phyloP scores from a whole-genome alignment of 1,140 invertebrate species.

The Leucophenga varia region DNA sequence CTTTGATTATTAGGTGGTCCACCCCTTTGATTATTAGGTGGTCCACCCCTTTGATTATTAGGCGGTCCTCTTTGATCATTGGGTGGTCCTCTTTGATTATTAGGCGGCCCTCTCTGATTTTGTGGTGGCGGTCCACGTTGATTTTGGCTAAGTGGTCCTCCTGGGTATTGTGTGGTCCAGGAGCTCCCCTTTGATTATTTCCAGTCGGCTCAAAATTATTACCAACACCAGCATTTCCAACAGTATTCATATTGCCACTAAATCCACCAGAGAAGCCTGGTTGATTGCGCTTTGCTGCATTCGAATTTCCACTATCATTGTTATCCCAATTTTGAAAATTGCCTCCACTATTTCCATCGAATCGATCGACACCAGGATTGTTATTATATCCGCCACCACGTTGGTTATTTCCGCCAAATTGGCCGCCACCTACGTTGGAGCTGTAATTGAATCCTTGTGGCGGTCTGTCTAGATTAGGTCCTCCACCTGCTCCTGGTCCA shows the following conservation, averaged over 20 bases:
- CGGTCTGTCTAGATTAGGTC: conserved; percentile 17
- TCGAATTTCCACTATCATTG: conserved; percentile 7
- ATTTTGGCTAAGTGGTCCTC: background rate
- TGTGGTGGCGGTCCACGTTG: background rate
- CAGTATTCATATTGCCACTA: conserved; percentile 16
- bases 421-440: conserved; percentile 19
- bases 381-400: conserved; percentile 6
- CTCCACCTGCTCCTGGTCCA: conserved; percentile 32
- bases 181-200: too few relatives aligned
- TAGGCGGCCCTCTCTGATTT: background rate
- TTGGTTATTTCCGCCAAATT: conserved; percentile 26
- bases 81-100: background rate
- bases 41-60: background rate
- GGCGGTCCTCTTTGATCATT: conserved; percentile 12
- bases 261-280: conserved; percentile 15
- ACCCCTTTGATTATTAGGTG: background rate
- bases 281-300: conserved; percentile 1
- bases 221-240: conserved; percentile 13
- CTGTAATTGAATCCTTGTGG: conserved; percentile 28
- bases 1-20: conserved; percentile 15
- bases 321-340: conserved; percentile 24
- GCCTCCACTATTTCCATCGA: conserved; percentile 3
- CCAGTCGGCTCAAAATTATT: background rate
- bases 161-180: conserved; percentile 9
- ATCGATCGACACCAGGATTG: conserved; percentile 10